phyloP scores from a whole-genome alignment of 2,797 vertebrate genomes.

The Sciurus carolinensis region DNA sequence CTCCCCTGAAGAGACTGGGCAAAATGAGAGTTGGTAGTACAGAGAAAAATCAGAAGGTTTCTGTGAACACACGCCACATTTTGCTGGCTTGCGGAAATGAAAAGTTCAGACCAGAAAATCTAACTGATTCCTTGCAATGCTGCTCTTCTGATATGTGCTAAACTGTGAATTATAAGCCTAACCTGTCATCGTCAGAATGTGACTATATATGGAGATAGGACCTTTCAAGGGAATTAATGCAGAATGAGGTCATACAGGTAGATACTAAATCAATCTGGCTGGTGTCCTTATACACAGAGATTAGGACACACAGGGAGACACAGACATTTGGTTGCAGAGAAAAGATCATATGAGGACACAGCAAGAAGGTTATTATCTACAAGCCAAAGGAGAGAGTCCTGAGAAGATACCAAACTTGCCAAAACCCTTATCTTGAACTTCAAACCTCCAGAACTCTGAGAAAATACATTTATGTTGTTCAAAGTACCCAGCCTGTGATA shows the following conservation, averaged over 20 bases:
- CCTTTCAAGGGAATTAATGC: background rate
- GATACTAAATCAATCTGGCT: background rate
- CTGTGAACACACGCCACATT: background rate
- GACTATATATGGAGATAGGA: background rate
- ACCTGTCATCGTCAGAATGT: background rate
- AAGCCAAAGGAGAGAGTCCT: background rate
- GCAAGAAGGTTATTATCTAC: rapidly evolving
- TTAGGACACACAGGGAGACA: background rate
- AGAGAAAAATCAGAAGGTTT: background rate
- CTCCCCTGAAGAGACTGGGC: background rate
- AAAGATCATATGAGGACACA: background rate
- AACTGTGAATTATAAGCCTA: background rate
- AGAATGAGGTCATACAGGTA: background rate
- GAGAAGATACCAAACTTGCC: background rate
- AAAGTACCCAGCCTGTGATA: background rate
- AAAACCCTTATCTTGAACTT: background rate
- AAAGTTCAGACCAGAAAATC: background rate
- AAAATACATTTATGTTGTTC: background rate
- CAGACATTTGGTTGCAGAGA: background rate
- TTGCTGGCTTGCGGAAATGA: background rate
- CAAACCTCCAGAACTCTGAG: background rate
- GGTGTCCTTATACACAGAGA: background rate
- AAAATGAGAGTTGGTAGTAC: background rate
- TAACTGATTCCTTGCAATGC: background rate
- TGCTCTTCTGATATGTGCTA: background rate